These are phyloP conservation scores for Ellobius talpinus DNA, from an alignment of 2,113 vertebrate genomes.

Conservation along the genomic window DNA sequence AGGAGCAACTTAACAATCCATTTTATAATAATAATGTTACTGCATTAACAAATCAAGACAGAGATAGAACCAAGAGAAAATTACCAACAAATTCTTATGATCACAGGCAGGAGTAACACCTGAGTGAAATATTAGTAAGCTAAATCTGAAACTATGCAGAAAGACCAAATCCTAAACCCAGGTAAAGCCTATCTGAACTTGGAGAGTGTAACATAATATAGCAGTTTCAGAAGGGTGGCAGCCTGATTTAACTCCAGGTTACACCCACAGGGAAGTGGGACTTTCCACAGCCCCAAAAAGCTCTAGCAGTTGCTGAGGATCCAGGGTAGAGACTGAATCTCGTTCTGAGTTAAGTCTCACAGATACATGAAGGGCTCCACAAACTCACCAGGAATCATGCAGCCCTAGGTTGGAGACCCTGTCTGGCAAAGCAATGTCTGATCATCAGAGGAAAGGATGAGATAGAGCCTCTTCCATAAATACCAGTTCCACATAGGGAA, in stretches of 20 bases:
- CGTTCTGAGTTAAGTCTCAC: not conserved
- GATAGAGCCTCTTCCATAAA: not conserved
- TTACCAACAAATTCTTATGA: not conserved
- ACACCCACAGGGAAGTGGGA: not conserved
- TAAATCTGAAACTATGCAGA: not conserved
- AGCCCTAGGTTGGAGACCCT: not conserved
- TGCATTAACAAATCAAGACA: not conserved
- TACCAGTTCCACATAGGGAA: not conserved
- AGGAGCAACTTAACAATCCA: not conserved
- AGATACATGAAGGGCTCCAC: not conserved
- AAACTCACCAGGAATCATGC: not conserved
- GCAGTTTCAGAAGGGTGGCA: not conserved
- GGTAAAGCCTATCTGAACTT: not conserved
- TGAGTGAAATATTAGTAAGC: not conserved
- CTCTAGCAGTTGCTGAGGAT: not conserved
- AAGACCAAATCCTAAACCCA: not conserved
- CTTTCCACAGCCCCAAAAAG: not conserved
- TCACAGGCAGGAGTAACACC: not conserved
- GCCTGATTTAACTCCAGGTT: not conserved
- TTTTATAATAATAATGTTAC: not conserved
- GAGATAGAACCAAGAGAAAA: not conserved
- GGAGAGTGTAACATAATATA: not conserved
- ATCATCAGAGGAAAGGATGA: not conserved
- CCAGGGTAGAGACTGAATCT: not conserved
- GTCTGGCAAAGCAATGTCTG: not conserved